phyloP scores from a whole-genome alignment of 2,888 invertebrate species.

The Gibbula magus region DNA sequence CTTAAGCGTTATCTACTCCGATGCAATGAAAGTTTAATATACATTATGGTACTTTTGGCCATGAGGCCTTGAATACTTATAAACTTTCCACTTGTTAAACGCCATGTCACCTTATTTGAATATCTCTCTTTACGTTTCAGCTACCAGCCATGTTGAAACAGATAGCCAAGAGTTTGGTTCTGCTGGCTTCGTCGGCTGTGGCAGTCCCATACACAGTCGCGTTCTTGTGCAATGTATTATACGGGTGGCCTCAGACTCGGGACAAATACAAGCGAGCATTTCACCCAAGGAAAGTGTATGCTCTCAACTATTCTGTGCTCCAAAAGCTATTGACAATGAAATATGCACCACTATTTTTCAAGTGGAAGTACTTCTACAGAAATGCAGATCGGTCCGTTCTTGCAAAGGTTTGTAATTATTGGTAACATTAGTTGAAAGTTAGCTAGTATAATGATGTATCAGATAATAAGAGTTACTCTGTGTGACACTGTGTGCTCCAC shows the following conservation, averaged over 20 bases:
- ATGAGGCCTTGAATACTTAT: no score
- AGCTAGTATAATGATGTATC: no score
- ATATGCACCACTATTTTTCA: slow-evolving; percentile 58
- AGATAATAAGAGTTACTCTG: no score
- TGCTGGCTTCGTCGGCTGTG: slow-evolving; percentile 56
- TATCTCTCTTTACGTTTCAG: no score
- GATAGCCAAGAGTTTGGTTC: slow-evolving; percentile 21
- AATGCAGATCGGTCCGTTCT: slow-evolving; percentile 49
- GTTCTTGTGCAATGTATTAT: slow-evolving; percentile 65
- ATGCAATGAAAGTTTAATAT: no score
- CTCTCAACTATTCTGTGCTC: slow-evolving; percentile 64
- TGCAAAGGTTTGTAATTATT: slow-evolving; percentile 60
- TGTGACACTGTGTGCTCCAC: no score
- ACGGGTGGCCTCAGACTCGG: slow-evolving; percentile 66
- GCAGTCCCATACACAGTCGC: slow-evolving; percentile 71
- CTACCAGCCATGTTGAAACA: background rate
- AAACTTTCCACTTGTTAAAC: no score
- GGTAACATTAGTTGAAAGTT: background rate
- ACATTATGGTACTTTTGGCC: no score
- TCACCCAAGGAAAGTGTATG: slow-evolving; percentile 67
- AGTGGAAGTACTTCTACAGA: slow-evolving; percentile 65
- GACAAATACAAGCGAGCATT: slow-evolving; percentile 64
- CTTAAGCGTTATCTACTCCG: no score
- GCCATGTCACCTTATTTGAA: no score
- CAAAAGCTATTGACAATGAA: slow-evolving; percentile 54